Evolutionary conservation across 2,797 vertebrate genomes (phyloP).

Genomic region (Nothura maculosa): DNA sequence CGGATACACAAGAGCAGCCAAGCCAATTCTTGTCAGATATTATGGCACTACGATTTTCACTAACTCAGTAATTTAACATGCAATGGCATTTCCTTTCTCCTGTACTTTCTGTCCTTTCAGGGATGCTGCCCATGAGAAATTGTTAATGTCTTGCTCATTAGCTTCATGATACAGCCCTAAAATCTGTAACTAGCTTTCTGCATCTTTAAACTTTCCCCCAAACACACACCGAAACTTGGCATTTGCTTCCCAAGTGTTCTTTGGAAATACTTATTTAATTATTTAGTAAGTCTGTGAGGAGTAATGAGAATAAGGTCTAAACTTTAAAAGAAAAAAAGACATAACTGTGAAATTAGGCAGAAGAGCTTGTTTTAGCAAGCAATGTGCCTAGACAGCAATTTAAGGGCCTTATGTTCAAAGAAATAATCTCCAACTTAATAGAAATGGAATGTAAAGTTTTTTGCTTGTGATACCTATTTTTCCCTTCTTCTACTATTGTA

Average conservation of each 20-base stretch:
- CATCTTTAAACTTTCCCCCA: not conserved
- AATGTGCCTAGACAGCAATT: not conserved
- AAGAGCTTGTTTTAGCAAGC: conserved; percentile 15
- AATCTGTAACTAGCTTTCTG: conserved; percentile 5
- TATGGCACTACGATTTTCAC: not conserved
- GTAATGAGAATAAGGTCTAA: not conserved
- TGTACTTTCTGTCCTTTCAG: not conserved
- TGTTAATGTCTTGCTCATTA: not conserved
- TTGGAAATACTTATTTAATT: not conserved
- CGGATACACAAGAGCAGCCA: not conserved
- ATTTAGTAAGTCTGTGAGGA: not conserved
- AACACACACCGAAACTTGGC: not conserved
- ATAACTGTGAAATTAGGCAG: conserved; percentile 49
- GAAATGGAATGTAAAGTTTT: not conserved
- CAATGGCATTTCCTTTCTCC: not conserved
- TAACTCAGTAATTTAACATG: not conserved
- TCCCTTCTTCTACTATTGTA: not conserved
- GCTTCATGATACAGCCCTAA: not conserved
- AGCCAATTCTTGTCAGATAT: not conserved
- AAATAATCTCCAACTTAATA: not conserved
- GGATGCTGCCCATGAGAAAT: not conserved
- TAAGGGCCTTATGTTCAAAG: not conserved
- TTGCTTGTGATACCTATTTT: not conserved
- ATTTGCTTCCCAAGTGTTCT: not conserved
- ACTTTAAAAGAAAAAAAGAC: not conserved